Evolutionary conservation across 1,140 invertebrate species (phyloP), one percentile per base, ranked within the genome.

Genomic region (Capitella teleta): DNA sequence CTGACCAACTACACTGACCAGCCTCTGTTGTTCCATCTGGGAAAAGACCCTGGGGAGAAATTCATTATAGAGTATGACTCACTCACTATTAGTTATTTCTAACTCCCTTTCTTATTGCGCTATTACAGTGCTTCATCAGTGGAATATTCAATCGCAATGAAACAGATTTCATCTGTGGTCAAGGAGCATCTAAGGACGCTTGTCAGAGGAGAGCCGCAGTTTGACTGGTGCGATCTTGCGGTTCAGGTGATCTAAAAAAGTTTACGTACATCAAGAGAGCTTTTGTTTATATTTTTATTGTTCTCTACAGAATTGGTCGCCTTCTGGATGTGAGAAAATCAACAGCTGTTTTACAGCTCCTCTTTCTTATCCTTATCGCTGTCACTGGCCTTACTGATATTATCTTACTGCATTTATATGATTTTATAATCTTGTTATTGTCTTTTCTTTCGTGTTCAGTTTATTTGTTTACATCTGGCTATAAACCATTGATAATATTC

Each of bases 11-110:
- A 75, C 47, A 69, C 67, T 2, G 23, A 37, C 19, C 40, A 60
- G 19, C 74, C 74, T 21, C 49, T 75, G 10, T 55, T 76, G 34
- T 75, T 76, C 48, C 63, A 77, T 57, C 57, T 77, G 21, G 70
- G 62, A n/a, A 56, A 59, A 47, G 76, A 77, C 57, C 72, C 73
- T 1, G 70, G 70, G 4, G 75, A 77, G 53, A 74, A 70, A 52
- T 76, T 70, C 49, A 58, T 61, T 3, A 68, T 77, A n/a, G 61
- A 45, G 72, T 74, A 58, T 32, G n/a, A 45, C 3, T 4, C 16
- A n/a, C 4, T 25, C 21, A 6, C 26, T 12, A 45, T 28, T 10
- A 18, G 10, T 5, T 18, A 16, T 3, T 25, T 23, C n/a, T 43
- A 43, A 8, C n/a, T 12, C 28, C 18, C 43, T 10, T 44, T 26